phyloP scores from a whole-genome alignment of 2,888 invertebrate genomes.

The Lottia scabra region DNA sequence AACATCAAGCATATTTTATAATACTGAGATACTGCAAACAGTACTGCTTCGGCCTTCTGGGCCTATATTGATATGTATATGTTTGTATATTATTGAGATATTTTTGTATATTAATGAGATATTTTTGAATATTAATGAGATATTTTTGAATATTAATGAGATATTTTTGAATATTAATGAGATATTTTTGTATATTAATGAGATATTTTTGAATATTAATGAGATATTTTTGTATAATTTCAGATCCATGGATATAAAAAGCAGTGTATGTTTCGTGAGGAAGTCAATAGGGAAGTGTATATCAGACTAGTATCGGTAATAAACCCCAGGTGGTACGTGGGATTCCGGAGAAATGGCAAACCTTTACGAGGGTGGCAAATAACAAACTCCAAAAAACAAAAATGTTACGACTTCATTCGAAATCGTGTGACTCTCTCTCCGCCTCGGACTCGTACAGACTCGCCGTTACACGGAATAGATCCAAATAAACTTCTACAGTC shows the following conservation, averaged over 20 bases:
- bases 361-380: conserved; percentile 25
- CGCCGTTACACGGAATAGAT: background rate
- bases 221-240: conserved; percentile 2
- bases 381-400: background rate
- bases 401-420: conserved; percentile 10
- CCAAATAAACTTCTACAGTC: background rate
- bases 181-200: too few species aligned
- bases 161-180: too few species aligned
- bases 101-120: too few species aligned
- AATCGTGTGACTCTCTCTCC: background rate
- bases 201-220: background rate
- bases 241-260: conserved; percentile 13
- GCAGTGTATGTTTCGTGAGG: conserved; percentile 31
- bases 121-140: too few species aligned
- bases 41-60: too few species aligned
- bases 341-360: conserved; percentile 34
- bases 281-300: conserved; percentile 15
- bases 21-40: too few species aligned
- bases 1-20: too few species aligned
- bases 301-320: conserved; percentile 27
- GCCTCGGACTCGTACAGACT: background rate
- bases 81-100: too few species aligned
- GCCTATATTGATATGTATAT: too few species aligned
- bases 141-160: too few species aligned
- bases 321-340: conserved; percentile 36